Evolutionary conservation across 2,888 invertebrate species (phyloP).

Genomic region (Drosophila nr. perissopoda): DNA sequence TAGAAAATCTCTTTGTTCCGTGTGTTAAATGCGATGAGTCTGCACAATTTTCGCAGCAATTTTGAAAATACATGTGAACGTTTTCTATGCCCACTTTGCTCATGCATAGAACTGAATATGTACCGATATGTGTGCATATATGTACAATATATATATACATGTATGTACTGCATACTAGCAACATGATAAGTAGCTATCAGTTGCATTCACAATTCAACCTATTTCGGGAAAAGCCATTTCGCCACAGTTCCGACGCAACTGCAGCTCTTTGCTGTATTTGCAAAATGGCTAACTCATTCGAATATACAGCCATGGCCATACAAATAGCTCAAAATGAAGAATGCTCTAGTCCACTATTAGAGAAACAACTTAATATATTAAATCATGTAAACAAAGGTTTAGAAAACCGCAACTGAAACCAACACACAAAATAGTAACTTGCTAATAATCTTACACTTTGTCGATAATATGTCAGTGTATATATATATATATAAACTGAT

Average conservation of each 20-base stretch:
- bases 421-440: background rate
- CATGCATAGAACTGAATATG: background rate
- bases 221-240: background rate
- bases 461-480: background rate
- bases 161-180: background rate
- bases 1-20: constrained; percentile 70
- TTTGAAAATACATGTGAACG: constrained; percentile 21
- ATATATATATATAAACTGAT: background rate
- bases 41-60: constrained; percentile 61
- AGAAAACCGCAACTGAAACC: background rate
- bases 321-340: background rate
- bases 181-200: background rate
- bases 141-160: background rate
- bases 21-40: constrained; percentile 71
- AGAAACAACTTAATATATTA: accelerated
- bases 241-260: background rate
- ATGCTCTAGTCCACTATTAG: background rate
- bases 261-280: background rate
- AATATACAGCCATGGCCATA: background rate
- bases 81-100: background rate
- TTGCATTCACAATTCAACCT: background rate
- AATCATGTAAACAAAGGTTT: background rate
- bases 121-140: background rate
- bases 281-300: background rate
- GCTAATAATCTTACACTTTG: background rate